Conservation (phyloP, 2,797 vertebrate genomes). For the Trematomus bernacchii region DNA sequence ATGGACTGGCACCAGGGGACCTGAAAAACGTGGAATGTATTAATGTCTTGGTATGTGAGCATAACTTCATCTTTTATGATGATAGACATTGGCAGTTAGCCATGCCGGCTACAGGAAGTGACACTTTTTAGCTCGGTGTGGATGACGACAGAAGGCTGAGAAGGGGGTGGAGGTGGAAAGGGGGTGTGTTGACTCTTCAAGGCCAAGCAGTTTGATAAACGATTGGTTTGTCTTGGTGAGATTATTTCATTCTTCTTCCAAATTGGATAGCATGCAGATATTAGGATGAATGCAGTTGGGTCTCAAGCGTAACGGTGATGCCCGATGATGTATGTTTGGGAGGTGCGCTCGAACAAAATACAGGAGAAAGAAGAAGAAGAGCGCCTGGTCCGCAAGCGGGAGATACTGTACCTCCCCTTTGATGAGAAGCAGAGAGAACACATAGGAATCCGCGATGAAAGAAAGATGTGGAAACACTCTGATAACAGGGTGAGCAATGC, state of each 20-base stretch:
- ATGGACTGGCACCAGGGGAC: slow-evolving; percentile 34
- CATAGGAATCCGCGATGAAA: slow-evolving; percentile 19
- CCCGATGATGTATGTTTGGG: slow-evolving; percentile 60
- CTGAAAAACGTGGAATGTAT: slow-evolving; percentile 40
- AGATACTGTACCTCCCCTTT: slow-evolving; percentile 10
- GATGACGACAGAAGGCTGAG: slow-evolving; percentile 19
- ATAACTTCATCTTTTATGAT: slow-evolving; percentile 51
- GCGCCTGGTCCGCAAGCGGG: slow-evolving; percentile 4
- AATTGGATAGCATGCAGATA: slow-evolving; percentile 72
- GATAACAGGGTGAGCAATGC: slow-evolving; percentile 43
- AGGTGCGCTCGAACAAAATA: slow-evolving; percentile 13
- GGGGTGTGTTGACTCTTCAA: slow-evolving; percentile 1
- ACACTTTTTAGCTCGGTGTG: slow-evolving; percentile 16
- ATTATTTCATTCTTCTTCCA: slow-evolving; percentile 78
- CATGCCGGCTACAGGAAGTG: slow-evolving; percentile 18
- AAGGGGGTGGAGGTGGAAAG: not conserved
- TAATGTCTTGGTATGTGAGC: slow-evolving; percentile 49
- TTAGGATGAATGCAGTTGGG: slow-evolving; percentile 68
- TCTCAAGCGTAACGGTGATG: slow-evolving; percentile 60
- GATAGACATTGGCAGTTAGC: slow-evolving; percentile 39
- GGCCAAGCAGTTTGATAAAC: slow-evolving; percentile 66
- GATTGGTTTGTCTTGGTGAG: slow-evolving; percentile 66
- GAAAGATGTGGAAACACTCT: slow-evolving; percentile 37
- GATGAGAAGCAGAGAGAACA: slow-evolving; percentile 23
- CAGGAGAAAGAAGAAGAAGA: not conserved